Evolutionary conservation across 2,888 invertebrate genomes (phyloP), one percentile per base, ranked within the genome.

Genomic region (Nymphalis c-album): DNA sequence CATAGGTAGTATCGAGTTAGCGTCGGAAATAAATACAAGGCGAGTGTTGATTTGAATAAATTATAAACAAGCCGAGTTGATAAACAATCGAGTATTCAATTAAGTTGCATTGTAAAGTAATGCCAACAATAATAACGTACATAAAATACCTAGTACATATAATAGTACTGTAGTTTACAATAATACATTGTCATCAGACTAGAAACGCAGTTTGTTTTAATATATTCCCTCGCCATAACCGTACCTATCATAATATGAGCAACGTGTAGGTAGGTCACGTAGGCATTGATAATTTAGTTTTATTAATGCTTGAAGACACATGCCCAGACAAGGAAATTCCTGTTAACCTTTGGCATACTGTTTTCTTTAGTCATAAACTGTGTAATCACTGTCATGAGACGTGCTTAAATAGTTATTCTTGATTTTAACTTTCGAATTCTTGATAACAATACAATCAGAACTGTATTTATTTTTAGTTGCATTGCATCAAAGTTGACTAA

Each of bases 221-320:
- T 70, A 72, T 70, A 73, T 71, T 72, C 73, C 66, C 58, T 60
- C 48, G 64, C 58, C 35, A 63, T 67, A 74, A 60, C 67, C 53
- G 57, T 63, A 67, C 46, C 63, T 63, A 77, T 78, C 80, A 75
- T 80, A 87, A 85, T 75, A 69, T 66, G 71, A 61, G 68, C 71
- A 73, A 82, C 80, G 85, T 85, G 86, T 82, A 81, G 85, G 85
- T 88, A 88, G 90, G 90, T 90, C 90, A 89, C 87, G 90, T 89
- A 85, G 78, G 77, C 80, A 79, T 70, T 76, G 75, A 78, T 78
- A 76, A 76, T 69, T 69, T 69, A 71, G 55, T 71, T 71, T 71
- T 69, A 71, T 67, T 69, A 69, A 55, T 50, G 55, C 64, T 57
- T 57, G 48, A 55, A 68, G 68, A 66, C 55, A 63, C 55, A 57